Conservation (phyloP, 1,140 invertebrate genomes). For the Oedothorax gibbosus region DNA sequence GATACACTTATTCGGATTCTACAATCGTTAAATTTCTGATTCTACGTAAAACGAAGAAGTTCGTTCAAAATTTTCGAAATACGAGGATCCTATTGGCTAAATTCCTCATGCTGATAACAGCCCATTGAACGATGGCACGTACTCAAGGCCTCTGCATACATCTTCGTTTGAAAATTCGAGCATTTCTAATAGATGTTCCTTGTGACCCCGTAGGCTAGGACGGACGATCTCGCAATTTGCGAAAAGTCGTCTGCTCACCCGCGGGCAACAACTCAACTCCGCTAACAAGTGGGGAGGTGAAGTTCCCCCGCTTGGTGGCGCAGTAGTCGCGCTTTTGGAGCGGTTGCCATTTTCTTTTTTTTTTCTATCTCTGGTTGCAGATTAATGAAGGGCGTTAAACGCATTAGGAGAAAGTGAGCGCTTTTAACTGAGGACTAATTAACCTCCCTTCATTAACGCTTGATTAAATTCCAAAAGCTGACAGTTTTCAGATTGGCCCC, state of each 20-base stretch:
- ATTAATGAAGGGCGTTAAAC: slow-evolving; percentile 56
- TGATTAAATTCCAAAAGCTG: slow-evolving; percentile 58
- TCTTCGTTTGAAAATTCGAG: slow-evolving; percentile 34
- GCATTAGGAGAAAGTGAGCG: slow-evolving; percentile 52
- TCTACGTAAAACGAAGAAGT: slow-evolving; percentile 15
- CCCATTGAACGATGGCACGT: not conserved
- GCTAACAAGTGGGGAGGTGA: slow-evolving; percentile 48
- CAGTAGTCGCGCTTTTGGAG: slow-evolving; percentile 12
- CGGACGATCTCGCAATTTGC: slow-evolving; percentile 33
- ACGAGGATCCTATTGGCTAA: slow-evolving; percentile 34
- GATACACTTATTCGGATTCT: slow-evolving; percentile 24
- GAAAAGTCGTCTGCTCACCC: slow-evolving; percentile 49
- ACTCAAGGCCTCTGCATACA: slow-evolving; percentile 20
- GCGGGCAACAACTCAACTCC: slow-evolving; percentile 18
- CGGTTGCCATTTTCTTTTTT: slow-evolving; percentile 25
- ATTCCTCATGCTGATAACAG: slow-evolving; percentile 38
- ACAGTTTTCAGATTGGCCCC: slow-evolving; percentile 57
- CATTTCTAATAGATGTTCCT: slow-evolving; percentile 51
- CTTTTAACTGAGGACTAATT: slow-evolving; percentile 59
- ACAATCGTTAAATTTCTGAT: slow-evolving; percentile 45
- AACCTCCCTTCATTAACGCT: slow-evolving; percentile 60
- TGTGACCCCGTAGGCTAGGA: slow-evolving; percentile 34
- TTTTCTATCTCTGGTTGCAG: slow-evolving; percentile 17
- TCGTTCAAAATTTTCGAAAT: too few species aligned
- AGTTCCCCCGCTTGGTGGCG: slow-evolving; percentile 30